Evolutionary conservation across 2,888 invertebrate genomes (phyloP), one percentile per base, ranked within the genome.

Genomic region (Cephus rjabovi): DNA sequence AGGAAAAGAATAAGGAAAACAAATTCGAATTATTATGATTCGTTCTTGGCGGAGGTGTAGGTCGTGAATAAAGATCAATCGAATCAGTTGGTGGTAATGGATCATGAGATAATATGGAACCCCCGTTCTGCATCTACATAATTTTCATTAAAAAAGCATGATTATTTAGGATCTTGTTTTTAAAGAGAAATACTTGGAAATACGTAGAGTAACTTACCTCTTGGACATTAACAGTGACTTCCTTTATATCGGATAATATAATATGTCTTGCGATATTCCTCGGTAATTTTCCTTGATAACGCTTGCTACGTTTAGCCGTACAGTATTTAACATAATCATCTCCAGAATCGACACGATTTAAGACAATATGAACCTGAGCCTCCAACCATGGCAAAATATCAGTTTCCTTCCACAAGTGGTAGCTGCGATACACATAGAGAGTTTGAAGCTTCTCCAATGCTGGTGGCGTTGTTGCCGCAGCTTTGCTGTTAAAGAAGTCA

Each of bases 11-110:
- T 34, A 90, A 86, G 15, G 92, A 90, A 40, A 92, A 86, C 23
- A 91, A 81, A 83, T 90, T 90, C 3, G 90, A 86, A 81, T 87
- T 88, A 75, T 83, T 86, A 76, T 84, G 82, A 37, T 82, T 80
- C 12, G 82, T 79, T 68, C 87, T 84, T 70, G 80, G 80, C 15
- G 83, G 86, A 68, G 87, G 81, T 12, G 89, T 89, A 37, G 93
- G 92, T 82, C 94, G 93, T 75, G 94, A 93, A 90, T 97, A 97
- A 79, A 95, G 93, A 86, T 95, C 94, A 37, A 96, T 94, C 0
- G 95, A 94, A 91, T 97, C 96, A 70, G 92, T 86, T 1, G 97
- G 97, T 30, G 97, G 97, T 80, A 97, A 91, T 9, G 97, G 97
- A 92, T 97, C 97, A 87, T 95, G 95, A 81, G 95, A 95, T 87